Evolutionary conservation across 2,797 vertebrate genomes (phyloP), one percentile per base, ranked within the genome.

Genomic region (Sitta carolinensis): DNA sequence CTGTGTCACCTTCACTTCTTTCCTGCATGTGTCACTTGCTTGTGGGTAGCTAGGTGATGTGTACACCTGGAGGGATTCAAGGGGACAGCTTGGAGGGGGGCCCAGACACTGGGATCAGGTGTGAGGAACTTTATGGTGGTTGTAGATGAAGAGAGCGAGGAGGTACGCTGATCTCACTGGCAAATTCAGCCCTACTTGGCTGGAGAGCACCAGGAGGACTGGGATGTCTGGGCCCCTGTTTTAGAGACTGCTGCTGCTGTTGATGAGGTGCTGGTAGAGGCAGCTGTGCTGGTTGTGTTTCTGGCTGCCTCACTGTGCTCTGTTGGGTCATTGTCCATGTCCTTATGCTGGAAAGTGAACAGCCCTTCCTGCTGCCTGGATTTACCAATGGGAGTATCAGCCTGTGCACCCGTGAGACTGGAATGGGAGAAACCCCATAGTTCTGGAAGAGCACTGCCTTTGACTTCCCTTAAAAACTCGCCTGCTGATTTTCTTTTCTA

Each of bases 281-380:
- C 38, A 26, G 26, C 18, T 7, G 2, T 54, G 23, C 50, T 82
- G 47, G 5, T 34, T 91, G 63, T 34, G 6, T 82, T 36, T 5
- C 42, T 57, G 57, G 16, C 42, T 89, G 34, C 22, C 20, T 72
- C 43, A 10, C 17, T 26, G 22, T 67, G 62, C 42, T 75, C 38
- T 38, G 3, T 23, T 63, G 17, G 48, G 42, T 34, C 26, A 16
- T 10, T 70, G 30, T n/a, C 9, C 52, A 8, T 13, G 34, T 7
- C 45, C 38, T 72, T 1, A 0, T 64, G 23, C 0, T 47, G 48
- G 36, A 78, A 54, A 81, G n/a, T 0, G 1, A 42, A 17, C 3
- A 57, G 38, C 23, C 32, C 34, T 80, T 81, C 38, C 43, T 66
- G 38, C 38, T 74, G 26, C 16, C 48, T 74, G 17, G 6, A 42